Conservation (phyloP, 2,888 invertebrate genomes). For the Venusia cambrica region DNA sequence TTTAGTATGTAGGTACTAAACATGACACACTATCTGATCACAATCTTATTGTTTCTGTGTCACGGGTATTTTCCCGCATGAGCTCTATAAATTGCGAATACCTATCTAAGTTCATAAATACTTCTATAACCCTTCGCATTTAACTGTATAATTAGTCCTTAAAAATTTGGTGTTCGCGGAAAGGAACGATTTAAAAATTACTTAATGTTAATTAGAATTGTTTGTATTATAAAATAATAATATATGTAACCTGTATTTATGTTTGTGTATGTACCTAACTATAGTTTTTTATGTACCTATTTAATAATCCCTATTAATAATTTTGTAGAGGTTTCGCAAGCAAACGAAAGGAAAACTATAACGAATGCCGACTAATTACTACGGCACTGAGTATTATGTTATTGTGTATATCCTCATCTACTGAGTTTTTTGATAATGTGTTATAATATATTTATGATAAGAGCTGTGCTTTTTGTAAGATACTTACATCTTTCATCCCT, state of each 20-base stretch:
- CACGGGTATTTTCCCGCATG: conserved; percentile 14
- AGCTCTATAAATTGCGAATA: conserved; percentile 8
- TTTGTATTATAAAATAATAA: conserved; percentile 9
- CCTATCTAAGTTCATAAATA: too few relatives aligned
- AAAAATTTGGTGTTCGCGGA: neutral
- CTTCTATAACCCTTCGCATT: too few relatives aligned
- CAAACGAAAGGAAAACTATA: conserved; percentile 58
- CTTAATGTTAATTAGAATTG: neutral
- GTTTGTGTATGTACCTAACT: conserved; percentile 40
- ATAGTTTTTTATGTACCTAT: conserved; percentile 54
- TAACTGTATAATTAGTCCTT: neutral
- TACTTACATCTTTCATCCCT: conserved; percentile 64
- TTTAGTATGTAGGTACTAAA: neutral
- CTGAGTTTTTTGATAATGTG: conserved; percentile 35
- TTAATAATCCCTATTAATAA: conserved; percentile 64
- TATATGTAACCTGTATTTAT: conserved; percentile 44
- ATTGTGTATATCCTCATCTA: conserved; percentile 37
- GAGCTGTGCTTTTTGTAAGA: conserved; percentile 67
- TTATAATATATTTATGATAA: conserved; percentile 44
- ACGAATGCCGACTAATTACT: conserved; percentile 25
- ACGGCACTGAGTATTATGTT: conserved; percentile 25
- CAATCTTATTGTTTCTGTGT: conserved; percentile 15
- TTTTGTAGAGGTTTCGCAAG: conserved; percentile 74
- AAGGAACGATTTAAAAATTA: too few relatives aligned
- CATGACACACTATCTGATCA: conserved; percentile 9